phyloP scores from a whole-genome alignment of 2,888 invertebrate species.

The Digitonthophagus gazella region DNA sequence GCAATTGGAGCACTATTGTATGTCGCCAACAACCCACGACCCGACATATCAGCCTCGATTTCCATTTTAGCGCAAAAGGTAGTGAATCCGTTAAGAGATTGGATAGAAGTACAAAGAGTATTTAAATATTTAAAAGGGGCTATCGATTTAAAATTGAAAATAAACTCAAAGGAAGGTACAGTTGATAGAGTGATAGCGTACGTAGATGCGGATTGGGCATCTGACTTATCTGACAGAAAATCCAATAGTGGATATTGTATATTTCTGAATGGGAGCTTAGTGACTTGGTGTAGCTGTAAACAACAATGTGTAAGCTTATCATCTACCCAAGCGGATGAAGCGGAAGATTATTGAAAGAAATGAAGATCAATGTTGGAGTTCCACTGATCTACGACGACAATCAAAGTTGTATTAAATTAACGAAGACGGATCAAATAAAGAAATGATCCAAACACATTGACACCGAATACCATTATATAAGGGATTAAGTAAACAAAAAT shows the following conservation, averaged over 20 bases:
- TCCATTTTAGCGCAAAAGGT: background rate
- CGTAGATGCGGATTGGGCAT: slow-evolving; percentile 18
- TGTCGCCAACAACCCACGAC: slow-evolving; percentile 26
- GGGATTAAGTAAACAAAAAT: no score
- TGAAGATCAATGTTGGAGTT: background rate
- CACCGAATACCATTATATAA: background rate
- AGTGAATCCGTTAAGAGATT: background rate
- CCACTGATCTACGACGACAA: slow-evolving; percentile 6
- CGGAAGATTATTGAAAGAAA: slow-evolving; percentile 11
- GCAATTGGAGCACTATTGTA: slow-evolving; percentile 31
- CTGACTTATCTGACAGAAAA: slow-evolving; percentile 13
- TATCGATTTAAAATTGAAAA: background rate
- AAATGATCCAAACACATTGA: background rate
- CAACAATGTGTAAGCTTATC: slow-evolving; percentile 17
- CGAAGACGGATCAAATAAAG: background rate
- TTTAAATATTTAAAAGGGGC: background rate
- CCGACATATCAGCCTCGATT: slow-evolving; percentile 27
- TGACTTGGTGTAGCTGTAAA: slow-evolving; percentile 10
- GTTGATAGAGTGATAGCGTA: background rate
- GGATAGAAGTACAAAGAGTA: background rate
- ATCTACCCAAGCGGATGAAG: slow-evolving; percentile 21
- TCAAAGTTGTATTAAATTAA: background rate
- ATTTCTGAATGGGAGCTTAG: background rate
- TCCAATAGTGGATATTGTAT: slow-evolving; percentile 4
- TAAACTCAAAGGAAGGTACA: background rate